A percentile compares a stretch with the other conserved stretches of the same genome.
phyloP scores from a whole-genome alignment of 1,140 invertebrate species.

The Lethrus apterus region DNA sequence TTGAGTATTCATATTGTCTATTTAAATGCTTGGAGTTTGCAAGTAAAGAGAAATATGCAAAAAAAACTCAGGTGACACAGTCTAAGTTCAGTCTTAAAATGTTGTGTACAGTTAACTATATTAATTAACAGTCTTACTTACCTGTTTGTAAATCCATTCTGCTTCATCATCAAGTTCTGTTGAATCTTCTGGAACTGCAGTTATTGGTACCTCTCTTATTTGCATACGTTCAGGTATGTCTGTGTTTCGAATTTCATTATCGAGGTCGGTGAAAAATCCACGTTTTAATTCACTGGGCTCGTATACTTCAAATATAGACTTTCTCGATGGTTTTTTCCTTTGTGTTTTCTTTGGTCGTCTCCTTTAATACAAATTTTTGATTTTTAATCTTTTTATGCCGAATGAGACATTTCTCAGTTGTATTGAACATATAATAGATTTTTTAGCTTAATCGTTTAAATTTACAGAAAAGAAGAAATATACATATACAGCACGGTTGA shows the following conservation, averaged over 20 bases:
- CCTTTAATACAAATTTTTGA: no score
- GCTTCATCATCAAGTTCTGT: conserved; percentile 91
- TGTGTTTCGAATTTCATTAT: conserved; percentile 85
- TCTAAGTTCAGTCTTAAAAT: no score
- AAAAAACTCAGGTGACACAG: neutral
- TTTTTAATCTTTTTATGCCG: no score
- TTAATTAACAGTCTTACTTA: no score
- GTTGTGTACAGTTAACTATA: no score
- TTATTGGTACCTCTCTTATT: conserved; percentile 79
- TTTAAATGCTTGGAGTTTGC: neutral
- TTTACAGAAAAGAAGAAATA: no score
- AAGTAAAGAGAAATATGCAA: neutral
- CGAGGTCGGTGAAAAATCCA: conserved; percentile 90
- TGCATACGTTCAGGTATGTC: conserved; percentile 92
- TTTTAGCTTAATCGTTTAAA: no score
- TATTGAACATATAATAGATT: no score
- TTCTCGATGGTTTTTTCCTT: conserved; percentile 72
- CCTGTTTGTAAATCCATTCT: conserved; percentile 93
- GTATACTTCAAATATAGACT: conserved; percentile 92
- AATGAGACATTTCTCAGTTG: no score
- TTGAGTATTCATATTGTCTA: no score
- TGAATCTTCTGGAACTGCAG: conserved; percentile 69
- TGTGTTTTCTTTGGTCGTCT: conserved; percentile 61
- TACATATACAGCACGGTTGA: neutral
- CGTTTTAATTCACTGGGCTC: conserved; percentile 96